Evolutionary conservation across 2,888 invertebrate genomes (phyloP), one percentile per base, ranked within the genome.

Genomic region (Brassicogethes aeneus): DNA sequence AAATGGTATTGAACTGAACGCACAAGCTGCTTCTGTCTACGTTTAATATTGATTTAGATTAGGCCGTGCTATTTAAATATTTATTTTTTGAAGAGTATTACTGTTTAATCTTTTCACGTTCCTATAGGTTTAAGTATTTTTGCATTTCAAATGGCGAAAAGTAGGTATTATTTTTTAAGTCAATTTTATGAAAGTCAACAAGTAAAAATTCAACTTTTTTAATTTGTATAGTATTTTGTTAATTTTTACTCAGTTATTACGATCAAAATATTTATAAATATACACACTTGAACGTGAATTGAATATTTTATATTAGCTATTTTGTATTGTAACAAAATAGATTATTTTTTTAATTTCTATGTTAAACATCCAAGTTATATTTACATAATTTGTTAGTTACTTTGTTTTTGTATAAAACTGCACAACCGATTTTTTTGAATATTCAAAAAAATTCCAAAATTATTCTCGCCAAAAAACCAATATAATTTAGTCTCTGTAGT

Each of bases 321-420:
- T 5, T 14, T 33, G 7, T n/a, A n/a, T 33, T 5, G 5, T 33
- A 33, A 23, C 23, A 23, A 23, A 7, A 23, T 5, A 23, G 5
- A 7, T 15, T 10, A 35, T 35, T 35, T 14, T 36, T 36, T 45
- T 37, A 30, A 31, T 44, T 39, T 42, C n/a, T 49, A 34, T 40
- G 38, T 39, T 35, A 42, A 40, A 33, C 7, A 29, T 16, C 15
- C 15, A 35, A 3, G 10, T 8, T 34, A 34, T 34, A 12, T 15
- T n/a, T n/a, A n/a, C n/a, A n/a, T n/a, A n/a, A n/a, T n/a, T n/a
- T n/a, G n/a, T n/a, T n/a, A n/a, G n/a, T n/a, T n/a, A n/a, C n/a
- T n/a, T n/a, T n/a, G n/a, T n/a, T n/a, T n/a, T n/a, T n/a, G n/a
- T n/a, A n/a, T n/a, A n/a, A n/a, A n/a, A n/a, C n/a, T n/a, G n/a